phyloP scores from a whole-genome alignment of 1,140 invertebrate genomes.

The Dreissena rostriformis region DNA sequence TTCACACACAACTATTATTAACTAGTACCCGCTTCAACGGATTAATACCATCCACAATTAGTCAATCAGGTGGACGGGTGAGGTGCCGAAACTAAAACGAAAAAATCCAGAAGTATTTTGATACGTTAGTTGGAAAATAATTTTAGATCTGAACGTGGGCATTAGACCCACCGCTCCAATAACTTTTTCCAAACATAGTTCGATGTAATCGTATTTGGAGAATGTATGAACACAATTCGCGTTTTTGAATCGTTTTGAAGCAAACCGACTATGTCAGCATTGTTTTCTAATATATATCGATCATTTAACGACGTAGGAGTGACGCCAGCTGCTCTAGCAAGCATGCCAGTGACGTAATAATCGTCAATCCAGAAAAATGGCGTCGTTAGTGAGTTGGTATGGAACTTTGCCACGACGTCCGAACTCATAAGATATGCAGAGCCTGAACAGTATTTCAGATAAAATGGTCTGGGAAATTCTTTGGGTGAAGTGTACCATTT shows the following conservation, averaged over 20 bases:
- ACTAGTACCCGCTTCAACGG: too few species aligned
- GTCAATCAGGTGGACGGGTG: neutral
- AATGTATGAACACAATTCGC: conserved; percentile 47
- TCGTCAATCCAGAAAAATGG: conserved; percentile 78
- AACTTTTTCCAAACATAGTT: conserved; percentile 40
- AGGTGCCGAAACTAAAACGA: neutral
- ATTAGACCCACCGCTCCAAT: conserved; percentile 33
- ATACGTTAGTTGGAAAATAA: too few species aligned
- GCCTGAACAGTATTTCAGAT: conserved; percentile 79
- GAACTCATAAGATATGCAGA: conserved; percentile 76
- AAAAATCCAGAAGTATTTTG: too few species aligned
- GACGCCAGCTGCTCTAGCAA: conserved; percentile 26
- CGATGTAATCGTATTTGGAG: conserved; percentile 38
- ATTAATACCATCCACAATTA: neutral
- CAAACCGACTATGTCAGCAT: conserved; percentile 6
- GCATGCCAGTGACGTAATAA: conserved; percentile 74
- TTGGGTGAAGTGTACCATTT: conserved; percentile 77
- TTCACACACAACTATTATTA: too few species aligned
- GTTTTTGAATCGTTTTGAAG: conserved; percentile 50
- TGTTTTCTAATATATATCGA: conserved; percentile 48
- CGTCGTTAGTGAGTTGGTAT: conserved; percentile 56
- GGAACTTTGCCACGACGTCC: conserved; percentile 74
- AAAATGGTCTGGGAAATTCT: conserved; percentile 74
- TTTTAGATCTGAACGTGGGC: too few species aligned
- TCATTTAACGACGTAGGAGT: conserved; percentile 42